Base-by-base conservation (phyloP, 1,140 invertebrate species). In the Drosophila rhopaloa region DNA sequence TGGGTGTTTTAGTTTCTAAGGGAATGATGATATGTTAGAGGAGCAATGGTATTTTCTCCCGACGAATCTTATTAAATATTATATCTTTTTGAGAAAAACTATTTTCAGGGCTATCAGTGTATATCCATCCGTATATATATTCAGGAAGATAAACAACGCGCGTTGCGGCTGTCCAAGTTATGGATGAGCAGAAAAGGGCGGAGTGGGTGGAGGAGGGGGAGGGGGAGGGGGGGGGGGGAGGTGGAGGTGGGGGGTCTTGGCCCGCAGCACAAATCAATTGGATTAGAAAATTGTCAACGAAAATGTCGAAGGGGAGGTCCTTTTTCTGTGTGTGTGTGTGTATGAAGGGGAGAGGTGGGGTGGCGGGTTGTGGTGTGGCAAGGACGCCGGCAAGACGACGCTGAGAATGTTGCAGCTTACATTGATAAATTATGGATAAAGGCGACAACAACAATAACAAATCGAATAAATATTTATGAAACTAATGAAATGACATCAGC, bases 381-480 rank as follows among this genome's bases (percentile, higher is more conserved):
- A 55, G 48, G 56, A 27, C 48, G 43, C 37, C 9, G 35, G 72
- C 63, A 76, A 67, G 74, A 77, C 74, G 62, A 59, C 59, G 71
- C 50, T 66, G 60, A 43, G 71, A 84, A 84, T 80, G 82, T 84
- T 67, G 72, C 53, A 85, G 81, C 81, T 85, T 85, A 84, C 81
- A 84, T 86, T 82, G 83, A 88, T 86, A 86, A 86, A 82, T 86
- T 88, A 82, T 88, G 83, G 71, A 86, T 86, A 79, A 79, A 66
- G 76, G 79, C 79, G 62, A 73, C 76, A 76, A 75, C 58, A 58
- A 76, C 65, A 62, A 76, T 63, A 83, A 73, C 59, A 81, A 88
- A 79, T 88, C 81, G 83, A 86, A 88, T 86, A 88, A 88, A 86
- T 86, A 86, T 86, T 86, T 86, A 86, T 86, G 83, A 86, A 86